These are phyloP conservation scores for Archips crataeganus DNA, from an alignment of 2,888 invertebrate species.

Conservation along the genomic window DNA sequence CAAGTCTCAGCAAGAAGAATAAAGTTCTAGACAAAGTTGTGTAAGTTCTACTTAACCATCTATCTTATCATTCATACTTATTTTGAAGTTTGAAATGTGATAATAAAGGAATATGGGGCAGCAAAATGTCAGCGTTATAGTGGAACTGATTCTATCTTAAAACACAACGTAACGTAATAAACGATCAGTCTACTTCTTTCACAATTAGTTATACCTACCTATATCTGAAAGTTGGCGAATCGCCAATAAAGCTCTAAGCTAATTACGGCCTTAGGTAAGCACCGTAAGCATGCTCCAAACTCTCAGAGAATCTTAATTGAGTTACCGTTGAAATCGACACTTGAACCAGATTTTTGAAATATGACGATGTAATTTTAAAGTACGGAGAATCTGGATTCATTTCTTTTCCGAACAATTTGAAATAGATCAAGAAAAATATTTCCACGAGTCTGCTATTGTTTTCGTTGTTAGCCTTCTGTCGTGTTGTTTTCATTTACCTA, in stretches of 20 bases:
- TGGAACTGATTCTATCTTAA: background rate
- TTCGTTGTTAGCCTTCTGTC: background rate
- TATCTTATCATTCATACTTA: background rate
- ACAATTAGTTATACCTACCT: slow-evolving; percentile 11
- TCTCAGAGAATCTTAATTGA: slow-evolving; percentile 51
- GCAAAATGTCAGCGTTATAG: background rate
- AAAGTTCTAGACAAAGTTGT: background rate
- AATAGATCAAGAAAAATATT: background rate
- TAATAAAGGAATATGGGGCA: background rate
- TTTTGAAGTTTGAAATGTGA: background rate
- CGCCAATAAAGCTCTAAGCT: slow-evolving; percentile 65
- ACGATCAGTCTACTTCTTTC: slow-evolving; percentile 44
- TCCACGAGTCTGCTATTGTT: background rate
- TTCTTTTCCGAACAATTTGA: slow-evolving; percentile 12
- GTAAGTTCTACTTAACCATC: slow-evolving; percentile 4
- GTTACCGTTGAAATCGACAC: slow-evolving; percentile 43
- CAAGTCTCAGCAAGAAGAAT: background rate
- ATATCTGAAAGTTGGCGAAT: slow-evolving; percentile 57
- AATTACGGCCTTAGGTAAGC: slow-evolving; percentile 55
- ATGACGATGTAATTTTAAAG: slow-evolving; percentile 14
- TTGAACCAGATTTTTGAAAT: slow-evolving; percentile 30
- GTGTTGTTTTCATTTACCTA: background rate
- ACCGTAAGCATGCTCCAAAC: slow-evolving; percentile 41
- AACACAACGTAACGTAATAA: slow-evolving; percentile 16
- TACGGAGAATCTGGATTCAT: slow-evolving; percentile 4